Percentiles rank a stretch among this genome's conserved stretches.
These are phyloP conservation scores for Noctilio leporinus DNA, from an alignment of 2,113 vertebrate species.

Conservation along the genomic window DNA sequence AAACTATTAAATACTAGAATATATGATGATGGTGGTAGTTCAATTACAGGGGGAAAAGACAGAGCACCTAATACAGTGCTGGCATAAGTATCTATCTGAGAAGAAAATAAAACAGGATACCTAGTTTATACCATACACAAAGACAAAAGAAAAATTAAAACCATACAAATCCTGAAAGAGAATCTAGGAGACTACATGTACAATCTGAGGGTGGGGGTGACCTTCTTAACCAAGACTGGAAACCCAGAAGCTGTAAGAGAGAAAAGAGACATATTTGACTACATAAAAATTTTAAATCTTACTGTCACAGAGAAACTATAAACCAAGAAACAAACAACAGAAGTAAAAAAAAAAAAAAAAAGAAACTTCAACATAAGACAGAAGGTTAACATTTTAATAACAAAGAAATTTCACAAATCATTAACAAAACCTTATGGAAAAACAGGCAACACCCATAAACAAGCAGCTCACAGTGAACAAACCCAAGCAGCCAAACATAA, in stretches of 20 bases:
- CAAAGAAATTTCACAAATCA: not conserved
- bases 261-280: constrained; percentile 32
- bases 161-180: constrained; percentile 41
- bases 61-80: not conserved
- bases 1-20: not conserved
- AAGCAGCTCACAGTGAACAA: not conserved
- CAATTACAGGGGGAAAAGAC: not conserved
- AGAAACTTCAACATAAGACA: not conserved
- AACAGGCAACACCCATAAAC: not conserved
- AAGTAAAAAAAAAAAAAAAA: constrained; percentile 16
- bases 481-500: not conserved
- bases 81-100: not conserved
- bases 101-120: not conserved
- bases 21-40: not conserved
- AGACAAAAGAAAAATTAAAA: constrained; percentile 18
- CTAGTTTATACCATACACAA: not conserved
- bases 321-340: not conserved
- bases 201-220: constrained; percentile 8
- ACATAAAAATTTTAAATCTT: not conserved
- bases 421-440: constrained; percentile 12
- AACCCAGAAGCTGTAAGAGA: constrained; percentile 48
- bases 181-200: constrained; percentile 42
- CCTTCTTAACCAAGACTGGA: constrained; percentile 45
- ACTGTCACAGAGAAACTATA: not conserved
- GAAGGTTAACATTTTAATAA: not conserved